A percentile compares a stretch with the other conserved stretches of the same genome.
These are phyloP conservation scores for Xanthia icteritia DNA, from an alignment of 2,888 invertebrate genomes.

Conservation along the genomic window DNA sequence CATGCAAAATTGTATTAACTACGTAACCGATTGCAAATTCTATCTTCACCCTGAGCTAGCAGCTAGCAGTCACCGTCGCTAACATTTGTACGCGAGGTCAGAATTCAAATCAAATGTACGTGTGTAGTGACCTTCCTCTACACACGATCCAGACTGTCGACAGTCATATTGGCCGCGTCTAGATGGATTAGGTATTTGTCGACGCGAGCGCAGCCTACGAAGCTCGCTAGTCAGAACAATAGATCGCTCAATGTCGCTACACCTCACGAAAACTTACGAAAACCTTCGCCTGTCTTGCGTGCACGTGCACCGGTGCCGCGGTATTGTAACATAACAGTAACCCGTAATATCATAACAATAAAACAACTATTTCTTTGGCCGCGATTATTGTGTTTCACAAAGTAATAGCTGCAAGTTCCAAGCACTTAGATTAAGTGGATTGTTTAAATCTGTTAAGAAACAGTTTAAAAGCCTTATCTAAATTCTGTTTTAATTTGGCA, in stretches of 20 bases:
- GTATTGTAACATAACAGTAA: constrained; percentile 70
- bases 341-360: constrained; percentile 61
- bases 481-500: constrained; percentile 11
- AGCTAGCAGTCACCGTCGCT: constrained; percentile 58
- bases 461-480: constrained; percentile 15
- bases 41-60: constrained; percentile 61
- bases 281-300: constrained; percentile 73
- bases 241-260: constrained; percentile 83
- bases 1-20: constrained; percentile 18
- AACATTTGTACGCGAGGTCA: constrained; percentile 72
- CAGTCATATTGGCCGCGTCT: constrained; percentile 57
- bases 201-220: constrained; percentile 60
- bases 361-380: constrained; percentile 65
- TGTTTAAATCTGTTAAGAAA: constrained; percentile 46
- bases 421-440: constrained; percentile 49
- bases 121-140: constrained; percentile 78
- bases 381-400: constrained; percentile 61
- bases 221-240: constrained; percentile 78
- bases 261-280: constrained; percentile 87
- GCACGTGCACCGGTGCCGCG: constrained; percentile 69
- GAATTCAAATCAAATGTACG: constrained; percentile 70
- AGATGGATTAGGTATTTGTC: constrained; percentile 55
- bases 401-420: constrained; percentile 55
- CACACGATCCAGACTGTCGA: constrained; percentile 79
- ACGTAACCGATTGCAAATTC: constrained; percentile 46